Evolutionary conservation across 2,888 invertebrate species (phyloP).

Genomic region (Tachystola acroxantha): DNA sequence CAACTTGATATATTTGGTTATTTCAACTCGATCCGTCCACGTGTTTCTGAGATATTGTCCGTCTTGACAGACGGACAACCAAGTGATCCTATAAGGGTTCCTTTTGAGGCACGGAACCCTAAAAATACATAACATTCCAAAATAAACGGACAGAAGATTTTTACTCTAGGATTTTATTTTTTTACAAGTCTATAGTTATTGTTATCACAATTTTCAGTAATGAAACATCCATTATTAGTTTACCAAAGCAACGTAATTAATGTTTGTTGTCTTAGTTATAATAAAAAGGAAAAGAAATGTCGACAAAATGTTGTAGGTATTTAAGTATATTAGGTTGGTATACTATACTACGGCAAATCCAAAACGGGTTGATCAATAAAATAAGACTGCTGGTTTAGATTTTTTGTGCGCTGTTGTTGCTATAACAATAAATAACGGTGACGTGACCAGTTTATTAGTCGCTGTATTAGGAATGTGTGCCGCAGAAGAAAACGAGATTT

Average conservation of each 20-base stretch:
- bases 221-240: constrained; percentile 1
- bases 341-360: constrained; percentile 21
- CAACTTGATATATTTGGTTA: too few species aligned
- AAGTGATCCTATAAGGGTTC: too few species aligned
- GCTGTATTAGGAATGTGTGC: constrained; percentile 56
- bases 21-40: too few species aligned
- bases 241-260: neutral
- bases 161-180: too few species aligned
- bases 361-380: constrained; percentile 43
- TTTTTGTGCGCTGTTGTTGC: constrained; percentile 59
- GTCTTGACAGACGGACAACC: too few species aligned
- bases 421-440: constrained; percentile 69
- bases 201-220: constrained; percentile 1
- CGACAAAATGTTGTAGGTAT: neutral
- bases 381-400: constrained; percentile 42
- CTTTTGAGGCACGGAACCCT: too few species aligned
- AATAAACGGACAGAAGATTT: too few species aligned
- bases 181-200: too few species aligned
- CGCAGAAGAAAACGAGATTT: constrained; percentile 45
- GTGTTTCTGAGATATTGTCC: too few species aligned
- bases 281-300: constrained; percentile 1
- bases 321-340: too few species aligned
- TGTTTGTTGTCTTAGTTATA: neutral
- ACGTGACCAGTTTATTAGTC: constrained; percentile 72
- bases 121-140: too few species aligned